Evolutionary conservation across 2,797 vertebrate species (phyloP), one percentile per base, ranked within the genome.

Genomic region (Etheostoma nigrum): DNA sequence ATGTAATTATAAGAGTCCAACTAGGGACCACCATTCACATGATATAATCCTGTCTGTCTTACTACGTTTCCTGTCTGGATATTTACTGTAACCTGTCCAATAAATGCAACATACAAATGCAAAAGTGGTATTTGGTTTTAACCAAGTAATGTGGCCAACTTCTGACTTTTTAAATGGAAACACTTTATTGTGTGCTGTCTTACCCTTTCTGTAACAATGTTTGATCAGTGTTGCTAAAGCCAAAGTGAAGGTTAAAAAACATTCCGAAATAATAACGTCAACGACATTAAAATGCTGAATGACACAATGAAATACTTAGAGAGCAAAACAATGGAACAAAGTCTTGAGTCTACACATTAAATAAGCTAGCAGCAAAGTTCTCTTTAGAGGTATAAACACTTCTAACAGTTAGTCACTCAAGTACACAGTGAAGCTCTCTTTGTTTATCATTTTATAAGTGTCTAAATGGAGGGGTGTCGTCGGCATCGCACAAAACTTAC

Each of bases 401-500:
- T 59, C 15, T 49, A 51, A 53, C 61, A 40, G 27, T 79, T 76
- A 58, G 58, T 74, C 40, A 62, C 66, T 54, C n/a, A 48, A 62
- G 42, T 40, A 45, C 40, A 47, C 19, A 65, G 52, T 19, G 51
- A 36, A 30, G 33, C 11, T 59, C 42, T 60, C 48, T 58, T 49
- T 85, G 83, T 85, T 76, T 85, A 85, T 60, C n/a, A 30, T 71
- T 64, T 52, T 9, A 42, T 15, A 57, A 75, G 65, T 15, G 72
- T 48, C 6, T 59, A 25, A 80, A 67, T 77, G 60, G 51, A 58
- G 0, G 16, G 6, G 1, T 40, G 67, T 10, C 21, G 12, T 48
- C 73, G 51, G 30, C 13, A 0, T 8, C 40, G 40, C 4, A 49
- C 2, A 51, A 30, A 54, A 57, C 18, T 2, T 5, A 33, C 53